These are phyloP conservation scores for Nomada ferruginata DNA, from an alignment of 2,888 invertebrate genomes.

Conservation along the genomic window DNA sequence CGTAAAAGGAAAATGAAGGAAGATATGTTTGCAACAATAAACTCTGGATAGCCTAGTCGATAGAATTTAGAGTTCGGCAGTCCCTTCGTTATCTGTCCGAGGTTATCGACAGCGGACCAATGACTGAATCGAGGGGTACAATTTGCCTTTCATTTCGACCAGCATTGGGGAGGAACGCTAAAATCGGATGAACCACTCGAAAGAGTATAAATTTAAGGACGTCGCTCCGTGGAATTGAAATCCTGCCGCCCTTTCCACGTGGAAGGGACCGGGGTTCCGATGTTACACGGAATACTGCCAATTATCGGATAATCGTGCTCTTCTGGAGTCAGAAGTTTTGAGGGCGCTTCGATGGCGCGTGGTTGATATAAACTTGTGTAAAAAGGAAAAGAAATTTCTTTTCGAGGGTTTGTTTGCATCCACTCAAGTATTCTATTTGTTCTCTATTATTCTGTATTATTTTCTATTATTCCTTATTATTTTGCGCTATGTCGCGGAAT, in stretches of 20 bases:
- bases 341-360: neutral
- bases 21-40: conserved; percentile 18
- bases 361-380: neutral
- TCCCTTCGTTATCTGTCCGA: conserved; percentile 37
- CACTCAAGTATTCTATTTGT: too few species aligned
- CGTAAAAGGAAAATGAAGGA: neutral
- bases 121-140: conserved; percentile 1
- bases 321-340: neutral
- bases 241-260: neutral
- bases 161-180: conserved; percentile 5
- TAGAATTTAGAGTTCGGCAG: conserved; percentile 9
- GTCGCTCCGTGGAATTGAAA: conserved; percentile 39
- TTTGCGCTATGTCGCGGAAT: too few species aligned
- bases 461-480: too few species aligned
- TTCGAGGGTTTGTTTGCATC: too few species aligned
- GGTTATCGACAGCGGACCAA: conserved; percentile 34
- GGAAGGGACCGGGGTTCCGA: neutral
- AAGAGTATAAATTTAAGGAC: conserved; percentile 51
- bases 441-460: too few species aligned
- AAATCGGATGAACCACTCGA: conserved; percentile 53
- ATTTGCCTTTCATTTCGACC: conserved; percentile 31
- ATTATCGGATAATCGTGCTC: conserved; percentile 26
- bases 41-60: conserved; percentile 7
- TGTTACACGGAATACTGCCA: conserved; percentile 14
- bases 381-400: neutral